phyloP scores from a whole-genome alignment of 1,140 invertebrate species.

The Eriocheir sinensis region DNA sequence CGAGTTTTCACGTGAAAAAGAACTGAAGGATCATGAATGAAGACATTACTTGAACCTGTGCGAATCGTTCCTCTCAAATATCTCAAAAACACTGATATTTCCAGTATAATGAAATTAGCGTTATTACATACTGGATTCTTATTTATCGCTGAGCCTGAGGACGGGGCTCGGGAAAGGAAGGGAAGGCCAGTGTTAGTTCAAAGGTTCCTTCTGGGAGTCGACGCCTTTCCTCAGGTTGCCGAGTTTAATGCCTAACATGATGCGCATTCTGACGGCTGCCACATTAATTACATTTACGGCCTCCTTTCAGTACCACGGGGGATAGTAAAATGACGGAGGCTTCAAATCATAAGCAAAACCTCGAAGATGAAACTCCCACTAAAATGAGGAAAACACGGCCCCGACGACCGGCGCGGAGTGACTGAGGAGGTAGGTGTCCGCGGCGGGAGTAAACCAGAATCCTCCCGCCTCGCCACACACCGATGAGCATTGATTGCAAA shows the following conservation, averaged over 20 bases:
- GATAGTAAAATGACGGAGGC: neutral
- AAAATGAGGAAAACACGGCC: neutral
- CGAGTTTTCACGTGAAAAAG: neutral
- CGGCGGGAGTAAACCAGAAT: neutral
- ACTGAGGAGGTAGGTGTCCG: neutral
- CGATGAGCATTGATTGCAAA: slow-evolving; percentile 12
- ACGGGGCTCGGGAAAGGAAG: too few relatives aligned
- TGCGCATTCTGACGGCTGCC: neutral
- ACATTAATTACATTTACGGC: neutral
- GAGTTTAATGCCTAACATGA: neutral
- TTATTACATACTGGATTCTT: neutral
- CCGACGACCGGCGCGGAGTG: neutral
- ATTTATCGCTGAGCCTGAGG: too few relatives aligned
- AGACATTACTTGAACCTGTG: neutral
- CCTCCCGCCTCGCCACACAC: slow-evolving; percentile 16
- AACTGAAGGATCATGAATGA: neutral
- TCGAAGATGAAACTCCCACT: neutral
- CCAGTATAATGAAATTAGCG: neutral
- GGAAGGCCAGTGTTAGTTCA: neutral
- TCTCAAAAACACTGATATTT: neutral
- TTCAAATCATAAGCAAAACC: neutral
- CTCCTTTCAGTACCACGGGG: neutral
- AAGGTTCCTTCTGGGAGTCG: neutral
- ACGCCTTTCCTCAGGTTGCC: neutral
- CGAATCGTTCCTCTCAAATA: slow-evolving; percentile 7